Evolutionary conservation across 2,797 vertebrate species (phyloP).

Genomic region (Lutra lutra): DNA sequence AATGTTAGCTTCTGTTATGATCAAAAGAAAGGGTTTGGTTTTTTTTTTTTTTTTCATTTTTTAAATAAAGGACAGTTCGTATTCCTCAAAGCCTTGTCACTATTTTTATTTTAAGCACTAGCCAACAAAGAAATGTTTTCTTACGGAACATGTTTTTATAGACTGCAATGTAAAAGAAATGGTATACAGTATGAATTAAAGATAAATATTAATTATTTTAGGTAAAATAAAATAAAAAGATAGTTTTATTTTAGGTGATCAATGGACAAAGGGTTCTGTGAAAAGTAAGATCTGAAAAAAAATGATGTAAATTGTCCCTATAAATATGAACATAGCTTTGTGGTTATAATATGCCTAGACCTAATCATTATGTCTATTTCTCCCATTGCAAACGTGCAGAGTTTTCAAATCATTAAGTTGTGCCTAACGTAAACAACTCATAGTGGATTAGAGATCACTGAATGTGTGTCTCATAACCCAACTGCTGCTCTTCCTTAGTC

Average conservation of each 20-base stretch:
- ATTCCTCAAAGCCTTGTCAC: neutral
- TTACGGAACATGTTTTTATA: neutral
- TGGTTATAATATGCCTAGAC: neutral
- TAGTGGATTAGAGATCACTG: neutral
- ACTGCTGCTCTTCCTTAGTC: neutral
- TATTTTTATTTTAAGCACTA: slow-evolving; percentile 42
- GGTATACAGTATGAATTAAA: neutral
- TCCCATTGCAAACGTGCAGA: neutral
- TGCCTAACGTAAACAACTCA: neutral
- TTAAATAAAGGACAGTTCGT: neutral
- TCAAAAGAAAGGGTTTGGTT: neutral
- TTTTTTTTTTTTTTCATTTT: neutral
- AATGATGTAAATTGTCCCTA: neutral
- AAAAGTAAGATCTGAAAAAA: neutral
- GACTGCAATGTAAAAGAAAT: neutral
- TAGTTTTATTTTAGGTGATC: neutral
- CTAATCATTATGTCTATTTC: neutral
- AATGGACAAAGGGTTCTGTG: neutral
- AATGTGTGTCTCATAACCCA: neutral
- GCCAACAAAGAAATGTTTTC: neutral
- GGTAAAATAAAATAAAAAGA: slow-evolving; percentile 35
- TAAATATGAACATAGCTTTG: neutral
- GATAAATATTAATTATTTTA: neutral
- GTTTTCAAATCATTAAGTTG: neutral
- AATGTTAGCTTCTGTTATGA: neutral